Base-by-base conservation (phyloP, 2,888 invertebrate species). In the Scaptomyza polygonia region DNA sequence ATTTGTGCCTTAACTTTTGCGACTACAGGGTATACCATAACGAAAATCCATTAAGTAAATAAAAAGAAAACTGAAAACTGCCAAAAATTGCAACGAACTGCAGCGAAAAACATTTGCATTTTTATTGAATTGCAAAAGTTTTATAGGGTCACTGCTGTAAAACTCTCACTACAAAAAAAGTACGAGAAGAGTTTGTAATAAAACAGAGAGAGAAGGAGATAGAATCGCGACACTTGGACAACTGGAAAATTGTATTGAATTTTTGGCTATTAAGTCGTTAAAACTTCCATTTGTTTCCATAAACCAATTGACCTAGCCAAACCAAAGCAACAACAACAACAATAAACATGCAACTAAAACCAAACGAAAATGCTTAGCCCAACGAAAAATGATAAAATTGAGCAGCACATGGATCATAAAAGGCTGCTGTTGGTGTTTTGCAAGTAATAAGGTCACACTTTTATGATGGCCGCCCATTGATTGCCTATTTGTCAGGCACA, bases 191-290 rank as follows among this genome's bases (percentile, higher is more conserved):
- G 16, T 12, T 36, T 14, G 14, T n/a, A 36, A 3, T 1, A 8
- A n/a, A 7, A 36, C 11, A 7, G 7, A 4, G 29, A 12, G 45
- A 7, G 2, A 0, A 16, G 1, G 2, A 18, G 8, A 30, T 16
- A 16, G 40, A 54, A 75, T 27, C 51, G 57, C 25, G 36, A 44
- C 58, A 67, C 25, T 63, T 75, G 78, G 56, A 64, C 79, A 81
- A 69, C 51, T 71, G 87, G 86, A 87, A 81, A 81, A 87, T 81
- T 81, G 87, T 87, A 81, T 87, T 87, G 87, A 81, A 85, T 81
- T 81, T 81, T 84, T 64, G 82, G 67, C 87, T 81, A 87, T 81
- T 87, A 81, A 85, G 85, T 87, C 71, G 87, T 87, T 87, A 85
- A 78, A 71, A 66, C 79, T 75, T 67, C 52, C 49, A 49, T 56